Conservation (phyloP, 35 echinoderm and acorn worm genomes). For the Heliocidaris erythrogramma region DNA sequence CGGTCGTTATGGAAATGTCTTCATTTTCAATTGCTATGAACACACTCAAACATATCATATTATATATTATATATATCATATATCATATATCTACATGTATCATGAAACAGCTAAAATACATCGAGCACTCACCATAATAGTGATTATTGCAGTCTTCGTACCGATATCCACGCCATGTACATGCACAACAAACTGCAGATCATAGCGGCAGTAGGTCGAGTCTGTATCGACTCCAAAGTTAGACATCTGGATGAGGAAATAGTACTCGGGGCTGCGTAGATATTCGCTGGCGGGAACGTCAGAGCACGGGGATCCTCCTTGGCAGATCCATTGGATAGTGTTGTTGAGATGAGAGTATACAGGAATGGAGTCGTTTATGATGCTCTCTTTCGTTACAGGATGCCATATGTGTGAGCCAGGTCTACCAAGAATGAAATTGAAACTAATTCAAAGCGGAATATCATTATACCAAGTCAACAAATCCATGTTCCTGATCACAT, state of each 20-base stretch:
- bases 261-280: conserved; percentile 61
- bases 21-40: too few species aligned
- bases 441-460: not conserved
- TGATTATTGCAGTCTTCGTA: conserved; percentile 14
- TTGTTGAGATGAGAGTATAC: conserved; percentile 48
- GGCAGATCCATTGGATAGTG: conserved; percentile 45
- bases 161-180: conserved; percentile 63
- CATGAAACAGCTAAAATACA: too few species aligned
- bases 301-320: conserved; percentile 53
- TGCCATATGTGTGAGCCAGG: conserved; percentile 46
- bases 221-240: conserved; percentile 35
- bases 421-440: not conserved
- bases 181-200: conserved; percentile 53
- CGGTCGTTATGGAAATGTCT: too few species aligned
- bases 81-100: too few species aligned
- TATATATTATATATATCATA: too few species aligned
- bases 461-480: too few species aligned
- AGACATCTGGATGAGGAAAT: conserved; percentile 64
- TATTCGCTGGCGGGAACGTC: conserved; percentile 53
- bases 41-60: too few species aligned
- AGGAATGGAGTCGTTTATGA: conserved; percentile 48
- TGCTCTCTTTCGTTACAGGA: not conserved
- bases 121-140: conserved; percentile 52
- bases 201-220: conserved; percentile 55
- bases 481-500: too few species aligned